Base-by-base conservation (phyloP, 1,140 invertebrate species). In the Anastatus disparis region DNA sequence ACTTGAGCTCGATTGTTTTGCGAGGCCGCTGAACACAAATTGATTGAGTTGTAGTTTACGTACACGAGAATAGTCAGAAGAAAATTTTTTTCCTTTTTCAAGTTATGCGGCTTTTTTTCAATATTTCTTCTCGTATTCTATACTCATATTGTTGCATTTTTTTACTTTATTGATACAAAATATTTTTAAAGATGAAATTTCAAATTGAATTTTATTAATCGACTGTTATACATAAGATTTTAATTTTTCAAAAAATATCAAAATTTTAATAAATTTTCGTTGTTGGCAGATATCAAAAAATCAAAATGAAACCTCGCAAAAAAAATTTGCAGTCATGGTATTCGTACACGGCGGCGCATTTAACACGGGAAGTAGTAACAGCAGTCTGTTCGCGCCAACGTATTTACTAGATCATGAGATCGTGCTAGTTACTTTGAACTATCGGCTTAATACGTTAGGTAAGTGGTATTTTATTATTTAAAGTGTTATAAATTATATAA, bases 371-470 rank as follows among this genome's bases (percentile, higher is more conserved):
- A 83, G 81, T 46, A 87, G 82, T 65, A 82, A 87, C 17, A 82
- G 82, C 24, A 80, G 76, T 9, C 40, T 77, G 0, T 80, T 79
- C 17, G 78, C 84, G 15, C 82, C 87, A 1, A 77, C 84, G 27
- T 85, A 88, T 70, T 70, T 89, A 3, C 65, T 88, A 71, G 81
- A 87, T 72, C 85, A 89, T 27, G 83, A 88, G 53, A 70, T 91
- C 42, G 86, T 93, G n/a, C 81, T 93, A 0, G 89, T 93, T 2
- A 88, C 90, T 1, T 74, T 92, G 17, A 92, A 93, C 75, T 92
- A 92, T 78, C 85, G 91, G 35, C 81, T 92, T 9, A 89, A 89
- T 68, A 80, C 89, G 70, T 82, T 92, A 31, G 90, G 90, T 90
- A 76, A 82, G 58, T 56, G n/a, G n/a, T n/a, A n/a, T n/a, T n/a